Evolutionary conservation across 2,888 invertebrate species (phyloP).

Genomic region (Meteorus cinctellus): DNA sequence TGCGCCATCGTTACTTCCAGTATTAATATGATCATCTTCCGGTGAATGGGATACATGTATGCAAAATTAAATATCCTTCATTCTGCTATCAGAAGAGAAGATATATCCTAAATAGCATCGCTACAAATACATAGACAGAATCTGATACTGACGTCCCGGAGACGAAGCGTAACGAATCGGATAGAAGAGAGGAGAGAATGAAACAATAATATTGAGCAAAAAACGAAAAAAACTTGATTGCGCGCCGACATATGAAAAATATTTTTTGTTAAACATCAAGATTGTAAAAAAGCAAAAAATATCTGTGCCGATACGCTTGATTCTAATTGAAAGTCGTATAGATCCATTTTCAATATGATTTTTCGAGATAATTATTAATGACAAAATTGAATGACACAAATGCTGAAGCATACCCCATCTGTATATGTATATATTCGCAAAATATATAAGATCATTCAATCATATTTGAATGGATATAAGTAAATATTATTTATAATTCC

Average conservation of each 20-base stretch:
- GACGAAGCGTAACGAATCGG: background rate
- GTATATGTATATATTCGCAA: conserved; percentile 71
- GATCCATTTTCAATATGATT: conserved; percentile 20
- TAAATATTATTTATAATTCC: conserved; percentile 59
- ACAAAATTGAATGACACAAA: conserved; percentile 12
- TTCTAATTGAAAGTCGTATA: conserved; percentile 50
- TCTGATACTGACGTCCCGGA: background rate
- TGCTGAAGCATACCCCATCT: conserved; percentile 70
- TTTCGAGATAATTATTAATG: conserved; percentile 35
- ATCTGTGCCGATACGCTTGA: conserved; percentile 61
- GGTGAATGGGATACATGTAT: conserved; percentile 56
- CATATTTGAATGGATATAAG: conserved; percentile 59
- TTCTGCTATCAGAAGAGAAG: conserved; percentile 62
- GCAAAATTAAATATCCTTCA: conserved; percentile 66
- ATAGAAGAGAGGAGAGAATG: conserved; percentile 18
- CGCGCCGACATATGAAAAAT: conserved; percentile 9
- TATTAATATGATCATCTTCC: conserved; percentile 55
- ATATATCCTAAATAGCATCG: conserved; percentile 12
- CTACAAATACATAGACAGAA: conserved; percentile 48
- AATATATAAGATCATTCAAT: conserved; percentile 43
- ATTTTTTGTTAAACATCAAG: conserved; percentile 55
- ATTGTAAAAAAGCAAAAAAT: conserved; percentile 61
- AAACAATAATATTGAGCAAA: conserved; percentile 13
- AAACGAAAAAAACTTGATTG: background rate
- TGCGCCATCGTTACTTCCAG: conserved; percentile 39